A percentile compares a stretch with the other conserved stretches of the same genome.
Conservation (phyloP, 2,797 vertebrate species). For the Anguilla megastoma region DNA sequence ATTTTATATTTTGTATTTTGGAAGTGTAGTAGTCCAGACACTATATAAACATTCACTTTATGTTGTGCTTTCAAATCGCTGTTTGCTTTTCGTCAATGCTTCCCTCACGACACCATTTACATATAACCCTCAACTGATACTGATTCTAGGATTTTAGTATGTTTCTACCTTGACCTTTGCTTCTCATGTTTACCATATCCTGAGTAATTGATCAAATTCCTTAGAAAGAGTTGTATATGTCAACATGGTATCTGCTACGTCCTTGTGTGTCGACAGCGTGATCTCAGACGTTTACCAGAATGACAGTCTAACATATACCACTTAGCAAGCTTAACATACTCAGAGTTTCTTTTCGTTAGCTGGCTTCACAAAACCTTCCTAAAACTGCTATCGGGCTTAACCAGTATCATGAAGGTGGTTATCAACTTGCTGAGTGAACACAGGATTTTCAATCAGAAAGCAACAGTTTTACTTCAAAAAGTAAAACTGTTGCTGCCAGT, state of each 20-base stretch:
- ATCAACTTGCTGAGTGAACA: no score
- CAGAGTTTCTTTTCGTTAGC: no score
- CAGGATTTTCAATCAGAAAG: no score
- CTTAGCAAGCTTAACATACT: no score
- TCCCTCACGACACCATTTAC: not conserved
- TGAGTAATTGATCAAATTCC: constrained; percentile 14
- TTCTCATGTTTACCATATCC: constrained; percentile 25
- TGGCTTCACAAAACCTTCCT: no score
- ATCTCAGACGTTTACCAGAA: no score
- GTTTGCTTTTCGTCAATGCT: not conserved
- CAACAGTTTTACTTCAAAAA: no score
- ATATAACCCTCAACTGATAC: not conserved
- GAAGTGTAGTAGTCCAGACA: not conserved
- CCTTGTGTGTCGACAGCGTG: not conserved
- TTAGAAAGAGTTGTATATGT: constrained; percentile 19
- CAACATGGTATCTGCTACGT: not conserved
- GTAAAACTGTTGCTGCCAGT: no score
- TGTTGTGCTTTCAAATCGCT: not conserved
- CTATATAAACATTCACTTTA: not conserved
- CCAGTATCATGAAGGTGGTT: no score
- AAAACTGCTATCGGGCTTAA: no score
- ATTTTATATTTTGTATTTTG: not conserved
- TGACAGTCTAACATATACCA: no score
- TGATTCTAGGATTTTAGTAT: not conserved
- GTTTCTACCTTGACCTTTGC: constrained; percentile 10